Evolutionary conservation across 2,888 invertebrate species (phyloP).

Genomic region (Apomyelois bistriatella): DNA sequence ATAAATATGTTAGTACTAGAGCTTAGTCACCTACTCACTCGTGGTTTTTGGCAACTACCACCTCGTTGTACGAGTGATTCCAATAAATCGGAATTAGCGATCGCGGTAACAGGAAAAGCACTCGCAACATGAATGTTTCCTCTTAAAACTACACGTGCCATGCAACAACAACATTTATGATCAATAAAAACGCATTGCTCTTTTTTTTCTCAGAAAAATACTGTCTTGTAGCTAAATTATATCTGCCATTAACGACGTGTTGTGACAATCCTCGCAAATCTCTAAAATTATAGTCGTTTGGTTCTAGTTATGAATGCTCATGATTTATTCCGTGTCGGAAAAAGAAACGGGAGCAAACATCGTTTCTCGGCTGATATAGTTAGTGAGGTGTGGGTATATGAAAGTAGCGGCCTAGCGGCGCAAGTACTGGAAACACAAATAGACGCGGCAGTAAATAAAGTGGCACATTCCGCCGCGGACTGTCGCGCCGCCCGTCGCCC

Average conservation of each 20-base stretch:
- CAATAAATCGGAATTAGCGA: background rate
- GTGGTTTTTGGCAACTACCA: background rate
- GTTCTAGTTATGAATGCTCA: conserved; percentile 1
- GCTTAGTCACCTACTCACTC: background rate
- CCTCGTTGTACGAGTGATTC: background rate
- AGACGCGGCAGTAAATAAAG: conserved; percentile 21
- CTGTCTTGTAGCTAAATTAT: background rate
- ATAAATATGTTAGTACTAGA: background rate
- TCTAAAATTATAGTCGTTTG: background rate
- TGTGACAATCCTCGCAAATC: conserved; percentile 6
- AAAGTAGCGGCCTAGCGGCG: background rate
- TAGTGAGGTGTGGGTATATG: background rate
- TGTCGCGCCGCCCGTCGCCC: too few relatives aligned
- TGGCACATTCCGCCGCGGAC: conserved; percentile 17
- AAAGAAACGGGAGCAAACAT: background rate
- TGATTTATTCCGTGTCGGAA: background rate
- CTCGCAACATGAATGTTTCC: background rate
- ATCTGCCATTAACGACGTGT: conserved; percentile 5
- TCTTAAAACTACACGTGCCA: background rate
- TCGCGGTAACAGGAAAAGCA: background rate
- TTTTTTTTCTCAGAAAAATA: background rate
- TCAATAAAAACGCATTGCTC: background rate
- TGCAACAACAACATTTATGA: background rate
- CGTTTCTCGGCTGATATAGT: background rate
- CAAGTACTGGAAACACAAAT: conserved; percentile 17